Conservation (phyloP, 1,140 invertebrate genomes). For the Ips nitidus region DNA sequence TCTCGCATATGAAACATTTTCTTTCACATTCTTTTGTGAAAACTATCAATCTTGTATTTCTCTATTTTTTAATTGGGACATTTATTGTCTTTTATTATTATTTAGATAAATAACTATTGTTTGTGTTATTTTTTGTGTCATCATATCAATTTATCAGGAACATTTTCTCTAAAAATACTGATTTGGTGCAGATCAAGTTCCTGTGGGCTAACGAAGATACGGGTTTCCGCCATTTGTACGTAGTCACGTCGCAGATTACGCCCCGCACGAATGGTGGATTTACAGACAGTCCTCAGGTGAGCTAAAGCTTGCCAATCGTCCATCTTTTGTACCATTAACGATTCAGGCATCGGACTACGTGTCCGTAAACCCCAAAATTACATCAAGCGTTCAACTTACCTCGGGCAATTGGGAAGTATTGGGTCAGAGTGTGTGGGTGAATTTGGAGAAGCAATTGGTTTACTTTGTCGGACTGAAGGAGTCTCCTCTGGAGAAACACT, state of each 20-base stretch:
- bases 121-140: too few relatives aligned
- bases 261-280: constrained; percentile 55
- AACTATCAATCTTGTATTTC: too few relatives aligned
- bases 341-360: not conserved
- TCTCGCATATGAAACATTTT: too few relatives aligned
- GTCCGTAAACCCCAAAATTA: constrained; percentile 60
- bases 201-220: constrained; percentile 92
- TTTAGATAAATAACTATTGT: too few relatives aligned
- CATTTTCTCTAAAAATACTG: too few relatives aligned
- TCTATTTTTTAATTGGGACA: too few relatives aligned
- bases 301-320: too few relatives aligned
- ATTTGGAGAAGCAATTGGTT: constrained; percentile 67
- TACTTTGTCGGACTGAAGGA: constrained; percentile 82
- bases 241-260: constrained; percentile 62
- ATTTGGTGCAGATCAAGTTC: constrained; percentile 62
- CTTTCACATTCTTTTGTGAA: too few relatives aligned
- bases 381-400: constrained; percentile 71
- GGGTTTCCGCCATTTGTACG: constrained; percentile 89
- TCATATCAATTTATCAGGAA: too few relatives aligned
- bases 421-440: constrained; percentile 76
- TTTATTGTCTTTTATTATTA: too few relatives aligned
- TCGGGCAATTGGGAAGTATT: constrained; percentile 83
- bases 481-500: constrained; percentile 78
- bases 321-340: not conserved
- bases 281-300: constrained; percentile 54